These are phyloP conservation scores for Semotilus atromaculatus DNA, from an alignment of 2,797 vertebrate species.

Conservation along the genomic window DNA sequence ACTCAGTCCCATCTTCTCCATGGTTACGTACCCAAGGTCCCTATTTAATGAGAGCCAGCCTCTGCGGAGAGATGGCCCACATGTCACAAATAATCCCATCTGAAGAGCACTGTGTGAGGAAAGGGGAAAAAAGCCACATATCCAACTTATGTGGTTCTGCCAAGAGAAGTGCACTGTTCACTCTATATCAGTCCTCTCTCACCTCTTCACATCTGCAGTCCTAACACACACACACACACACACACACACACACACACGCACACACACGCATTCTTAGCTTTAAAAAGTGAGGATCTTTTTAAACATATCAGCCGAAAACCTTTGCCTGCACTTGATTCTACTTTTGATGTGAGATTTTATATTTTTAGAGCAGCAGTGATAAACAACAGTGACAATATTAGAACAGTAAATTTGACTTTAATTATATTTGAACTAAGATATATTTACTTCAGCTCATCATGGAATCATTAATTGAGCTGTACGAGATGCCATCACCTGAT, in stretches of 20 bases:
- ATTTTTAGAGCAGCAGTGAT: conserved; percentile 17
- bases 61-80: conserved; percentile 39
- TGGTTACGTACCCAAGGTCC: conserved; percentile 59
- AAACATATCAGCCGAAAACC: conserved; percentile 29
- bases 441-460: not conserved
- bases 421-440: not conserved
- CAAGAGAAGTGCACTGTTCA: conserved; percentile 5
- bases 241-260: not conserved
- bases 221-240: not conserved
- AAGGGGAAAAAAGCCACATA: conserved; percentile 33
- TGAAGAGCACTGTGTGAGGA: conserved; percentile 43
- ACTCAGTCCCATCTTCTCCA: conserved; percentile 58
- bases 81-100: conserved; percentile 54
- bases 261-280: not conserved
- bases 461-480: not conserved
- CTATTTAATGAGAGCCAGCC: conserved; percentile 60
- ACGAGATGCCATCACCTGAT: too few species aligned
- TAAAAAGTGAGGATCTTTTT: conserved; percentile 9
- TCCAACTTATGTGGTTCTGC: conserved; percentile 31
- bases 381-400: not conserved
- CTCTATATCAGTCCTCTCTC: conserved; percentile 3
- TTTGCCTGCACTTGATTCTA: conserved; percentile 11
- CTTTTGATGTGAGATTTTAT: conserved; percentile 3
- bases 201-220: not conserved
- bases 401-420: not conserved